Conservation (phyloP, 1,140 invertebrate species). For the Tetragonula clypearis region DNA sequence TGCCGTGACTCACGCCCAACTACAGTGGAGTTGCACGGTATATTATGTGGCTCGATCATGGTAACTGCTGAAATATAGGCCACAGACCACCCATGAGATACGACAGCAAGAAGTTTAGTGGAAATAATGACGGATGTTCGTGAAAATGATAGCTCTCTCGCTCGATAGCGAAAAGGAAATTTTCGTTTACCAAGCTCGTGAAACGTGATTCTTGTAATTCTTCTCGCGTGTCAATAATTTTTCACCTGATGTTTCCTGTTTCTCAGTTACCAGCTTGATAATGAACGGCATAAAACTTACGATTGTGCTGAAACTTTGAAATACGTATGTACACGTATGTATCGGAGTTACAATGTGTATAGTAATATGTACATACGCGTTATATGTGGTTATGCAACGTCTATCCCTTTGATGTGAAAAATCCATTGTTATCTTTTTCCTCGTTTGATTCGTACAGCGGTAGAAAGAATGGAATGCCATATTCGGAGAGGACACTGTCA, state of each 20-base stretch:
- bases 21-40: neutral
- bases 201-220: neutral
- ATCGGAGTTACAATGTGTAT: neutral
- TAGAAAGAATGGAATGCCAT: neutral
- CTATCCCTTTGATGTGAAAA: conserved; percentile 4
- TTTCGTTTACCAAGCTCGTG: neutral
- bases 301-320: neutral
- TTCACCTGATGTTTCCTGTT: neutral
- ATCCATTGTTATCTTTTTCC: neutral
- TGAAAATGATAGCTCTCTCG: neutral
- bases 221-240: neutral
- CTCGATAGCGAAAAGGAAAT: neutral
- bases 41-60: neutral
- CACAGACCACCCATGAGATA: neutral
- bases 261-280: neutral
- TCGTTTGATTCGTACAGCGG: neutral
- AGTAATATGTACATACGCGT: neutral
- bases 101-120: neutral
- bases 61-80: conserved; percentile 14
- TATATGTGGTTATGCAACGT: neutral
- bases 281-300: neutral
- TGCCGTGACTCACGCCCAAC: neutral
- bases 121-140: neutral
- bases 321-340: too few relatives aligned
- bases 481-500: conserved; percentile 22